phyloP scores from a whole-genome alignment of 2,113 vertebrate genomes.

The Siphamia tubifer region DNA sequence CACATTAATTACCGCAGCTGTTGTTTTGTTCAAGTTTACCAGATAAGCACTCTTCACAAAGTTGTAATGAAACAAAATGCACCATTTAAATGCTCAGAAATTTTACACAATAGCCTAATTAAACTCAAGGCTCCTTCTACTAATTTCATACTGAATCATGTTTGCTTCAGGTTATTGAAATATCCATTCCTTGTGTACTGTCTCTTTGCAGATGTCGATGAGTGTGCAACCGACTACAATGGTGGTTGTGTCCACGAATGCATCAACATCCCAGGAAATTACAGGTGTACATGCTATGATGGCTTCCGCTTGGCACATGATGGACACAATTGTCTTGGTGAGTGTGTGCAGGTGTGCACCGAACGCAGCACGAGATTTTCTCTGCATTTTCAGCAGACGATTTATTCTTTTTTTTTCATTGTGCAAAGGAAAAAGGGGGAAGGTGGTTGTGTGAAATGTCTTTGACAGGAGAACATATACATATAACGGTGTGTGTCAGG shows the following conservation, averaged over 20 bases:
- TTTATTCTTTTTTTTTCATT: background rate
- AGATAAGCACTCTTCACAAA: background rate
- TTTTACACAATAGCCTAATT: background rate
- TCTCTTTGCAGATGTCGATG: slow-evolving; percentile 87
- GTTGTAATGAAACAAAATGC: slow-evolving; percentile 9
- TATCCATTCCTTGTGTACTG: background rate
- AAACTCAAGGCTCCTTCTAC: background rate
- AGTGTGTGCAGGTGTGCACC: slow-evolving; percentile 29
- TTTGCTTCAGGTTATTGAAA: background rate
- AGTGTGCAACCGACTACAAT: slow-evolving; percentile 92
- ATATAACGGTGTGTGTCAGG: slow-evolving; percentile 28
- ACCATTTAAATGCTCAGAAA: background rate
- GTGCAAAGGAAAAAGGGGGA: background rate
- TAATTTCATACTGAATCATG: background rate
- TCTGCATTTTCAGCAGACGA: background rate
- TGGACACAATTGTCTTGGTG: slow-evolving; percentile 96
- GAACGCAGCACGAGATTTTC: background rate
- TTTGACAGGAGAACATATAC: slow-evolving; percentile 10
- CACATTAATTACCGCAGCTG: slow-evolving; percentile 20
- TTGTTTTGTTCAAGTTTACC: slow-evolving; percentile 10
- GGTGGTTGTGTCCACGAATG: slow-evolving; percentile 97
- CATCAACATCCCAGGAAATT: slow-evolving; percentile 97
- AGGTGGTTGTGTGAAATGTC: background rate
- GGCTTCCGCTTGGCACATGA: slow-evolving; percentile 96
- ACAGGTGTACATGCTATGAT: slow-evolving; percentile 96